These are phyloP conservation scores for Gobionotothen gibberifrons DNA, from an alignment of 2,797 vertebrate species.

Conservation along the genomic window DNA sequence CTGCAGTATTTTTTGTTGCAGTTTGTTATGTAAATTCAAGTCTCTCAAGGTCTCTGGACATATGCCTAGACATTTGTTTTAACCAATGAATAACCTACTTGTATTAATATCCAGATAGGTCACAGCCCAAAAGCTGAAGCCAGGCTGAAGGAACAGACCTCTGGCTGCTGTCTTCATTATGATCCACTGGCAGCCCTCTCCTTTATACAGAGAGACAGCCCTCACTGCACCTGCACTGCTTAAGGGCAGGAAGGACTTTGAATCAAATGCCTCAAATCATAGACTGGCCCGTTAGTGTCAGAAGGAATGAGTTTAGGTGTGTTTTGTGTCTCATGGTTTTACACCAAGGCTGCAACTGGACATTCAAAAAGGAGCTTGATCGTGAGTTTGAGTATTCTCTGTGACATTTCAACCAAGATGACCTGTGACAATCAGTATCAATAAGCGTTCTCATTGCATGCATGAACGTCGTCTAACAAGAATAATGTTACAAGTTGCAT, in stretches of 20 bases:
- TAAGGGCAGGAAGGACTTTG: constrained; percentile 6
- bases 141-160: constrained; percentile 51
- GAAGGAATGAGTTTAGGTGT: background rate
- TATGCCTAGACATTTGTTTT: constrained; percentile 12
- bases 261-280: constrained; percentile 45
- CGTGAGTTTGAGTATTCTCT: constrained; percentile 7
- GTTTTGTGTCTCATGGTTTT: background rate
- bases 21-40: background rate
- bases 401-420: constrained; percentile 1
- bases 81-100: constrained; percentile 2
- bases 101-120: constrained; percentile 18
- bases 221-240: constrained; percentile 55
- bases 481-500: background rate
- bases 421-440: background rate
- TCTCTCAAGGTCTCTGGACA: background rate
- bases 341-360: background rate
- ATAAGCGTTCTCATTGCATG: background rate
- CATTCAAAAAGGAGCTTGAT: constrained; percentile 21
- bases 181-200: constrained; percentile 38
- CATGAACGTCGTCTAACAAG: background rate
- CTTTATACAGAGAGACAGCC: constrained; percentile 40
- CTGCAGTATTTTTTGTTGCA: background rate
- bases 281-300: constrained; percentile 29
- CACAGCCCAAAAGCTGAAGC: constrained; percentile 31
- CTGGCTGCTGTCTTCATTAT: constrained; percentile 37